These are phyloP conservation scores for Oophaga pumilio DNA, from an alignment of 2,113 vertebrate species.

Conservation along the genomic window DNA sequence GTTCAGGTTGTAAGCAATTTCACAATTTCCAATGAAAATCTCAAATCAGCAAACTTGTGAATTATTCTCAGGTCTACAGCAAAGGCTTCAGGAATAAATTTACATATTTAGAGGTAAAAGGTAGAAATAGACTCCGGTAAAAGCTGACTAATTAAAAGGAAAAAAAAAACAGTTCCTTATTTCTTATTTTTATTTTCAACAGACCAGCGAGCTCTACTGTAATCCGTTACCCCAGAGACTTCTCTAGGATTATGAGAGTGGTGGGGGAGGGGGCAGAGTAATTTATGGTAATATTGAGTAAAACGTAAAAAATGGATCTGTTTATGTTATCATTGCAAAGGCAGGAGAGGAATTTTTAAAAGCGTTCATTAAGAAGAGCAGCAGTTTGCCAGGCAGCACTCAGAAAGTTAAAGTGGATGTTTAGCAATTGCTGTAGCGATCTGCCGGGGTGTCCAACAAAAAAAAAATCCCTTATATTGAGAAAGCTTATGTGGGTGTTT, in stretches of 20 bases:
- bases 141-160: constrained; percentile 41
- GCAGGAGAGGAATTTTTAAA: not conserved
- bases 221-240: constrained; percentile 6
- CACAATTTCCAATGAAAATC: constrained; percentile 8
- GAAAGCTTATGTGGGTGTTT: not conserved
- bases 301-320: not conserved
- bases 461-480: not conserved
- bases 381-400: not conserved
- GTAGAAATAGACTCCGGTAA: constrained; percentile 29
- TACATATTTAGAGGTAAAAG: constrained; percentile 45
- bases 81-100: constrained; percentile 39
- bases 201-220: constrained; percentile 12
- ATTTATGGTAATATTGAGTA: constrained; percentile 6
- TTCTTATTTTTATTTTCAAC: constrained; percentile 17
- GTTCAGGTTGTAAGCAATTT: constrained; percentile 31
- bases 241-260: not conserved
- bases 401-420: not conserved
- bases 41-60: constrained; percentile 42
- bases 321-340: not conserved
- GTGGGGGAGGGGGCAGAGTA: not conserved
- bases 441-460: not conserved
- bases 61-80: constrained; percentile 24
- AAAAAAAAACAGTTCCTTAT: constrained; percentile 16
- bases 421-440: not conserved
- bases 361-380: not conserved